These are phyloP conservation scores for Barbus barbus DNA, from an alignment of 2,113 vertebrate species.

Conservation along the genomic window DNA sequence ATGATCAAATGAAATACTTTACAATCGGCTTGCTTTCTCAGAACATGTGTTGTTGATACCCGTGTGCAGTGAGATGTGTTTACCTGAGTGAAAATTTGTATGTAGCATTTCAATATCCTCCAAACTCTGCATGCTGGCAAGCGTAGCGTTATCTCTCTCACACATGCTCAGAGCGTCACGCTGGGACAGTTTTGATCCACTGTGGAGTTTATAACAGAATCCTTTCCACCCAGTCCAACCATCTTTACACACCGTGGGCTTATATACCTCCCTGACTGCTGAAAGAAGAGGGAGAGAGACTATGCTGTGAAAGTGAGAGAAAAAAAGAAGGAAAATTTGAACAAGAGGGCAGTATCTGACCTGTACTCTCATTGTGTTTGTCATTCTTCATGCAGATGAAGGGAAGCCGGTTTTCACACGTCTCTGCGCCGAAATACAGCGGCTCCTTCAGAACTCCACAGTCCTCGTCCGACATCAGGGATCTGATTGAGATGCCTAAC, in stretches of 20 bases:
- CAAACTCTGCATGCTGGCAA: constrained; percentile 87
- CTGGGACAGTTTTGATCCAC: constrained; percentile 63
- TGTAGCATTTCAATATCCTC: constrained; percentile 85
- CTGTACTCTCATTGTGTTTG: constrained; percentile 61
- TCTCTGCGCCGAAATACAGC: constrained; percentile 75
- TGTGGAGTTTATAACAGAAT: constrained; percentile 77
- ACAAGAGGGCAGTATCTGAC: constrained; percentile 57
- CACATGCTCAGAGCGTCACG: constrained; percentile 70
- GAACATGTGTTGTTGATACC: background rate
- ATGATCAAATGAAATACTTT: background rate
- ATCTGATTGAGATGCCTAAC: constrained; percentile 70
- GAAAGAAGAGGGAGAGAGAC: background rate
- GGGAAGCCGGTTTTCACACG: constrained; percentile 80
- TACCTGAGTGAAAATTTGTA: constrained; percentile 80
- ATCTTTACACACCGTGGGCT: constrained; percentile 77
- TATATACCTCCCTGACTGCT: constrained; percentile 78
- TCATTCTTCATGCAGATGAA: constrained; percentile 87
- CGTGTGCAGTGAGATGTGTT: background rate
- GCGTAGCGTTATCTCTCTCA: constrained; percentile 23
- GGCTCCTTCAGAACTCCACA: constrained; percentile 80
- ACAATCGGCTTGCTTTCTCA: background rate
- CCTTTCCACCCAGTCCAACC: constrained; percentile 84
- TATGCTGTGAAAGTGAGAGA: background rate
- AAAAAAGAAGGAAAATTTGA: background rate
- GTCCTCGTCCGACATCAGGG: constrained; percentile 69